These are phyloP conservation scores for Lutjanus argentimaculatus DNA, from an alignment of 2,797 vertebrate species.

Conservation along the genomic window DNA sequence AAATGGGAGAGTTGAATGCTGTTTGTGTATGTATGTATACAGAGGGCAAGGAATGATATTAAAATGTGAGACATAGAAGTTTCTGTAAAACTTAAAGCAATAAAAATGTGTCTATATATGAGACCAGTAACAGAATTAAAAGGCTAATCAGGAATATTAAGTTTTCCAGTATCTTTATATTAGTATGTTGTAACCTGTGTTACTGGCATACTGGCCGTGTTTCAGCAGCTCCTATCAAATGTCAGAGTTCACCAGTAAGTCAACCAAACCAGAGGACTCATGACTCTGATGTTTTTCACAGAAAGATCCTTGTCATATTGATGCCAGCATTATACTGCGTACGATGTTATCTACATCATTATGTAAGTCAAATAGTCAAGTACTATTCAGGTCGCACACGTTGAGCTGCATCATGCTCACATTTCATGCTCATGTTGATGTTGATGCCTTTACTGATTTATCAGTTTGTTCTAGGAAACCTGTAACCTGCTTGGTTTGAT, in stretches of 20 bases:
- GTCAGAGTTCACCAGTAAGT: background rate
- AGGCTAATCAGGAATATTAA: background rate
- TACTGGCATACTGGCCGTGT: background rate
- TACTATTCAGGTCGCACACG: constrained; percentile 23
- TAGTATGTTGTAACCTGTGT: background rate
- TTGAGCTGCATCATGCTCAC: constrained; percentile 28
- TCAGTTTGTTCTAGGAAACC: constrained; percentile 24
- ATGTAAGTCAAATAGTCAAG: constrained; percentile 4
- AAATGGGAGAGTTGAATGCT: constrained; percentile 21
- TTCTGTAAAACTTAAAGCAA: background rate
- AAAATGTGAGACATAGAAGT: background rate
- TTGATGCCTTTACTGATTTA: constrained; percentile 7
- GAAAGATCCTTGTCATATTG: background rate
- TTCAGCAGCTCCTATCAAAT: background rate
- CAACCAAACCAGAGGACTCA: constrained; percentile 13
- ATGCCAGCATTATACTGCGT: background rate
- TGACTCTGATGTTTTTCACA: constrained; percentile 32
- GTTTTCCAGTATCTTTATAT: background rate
- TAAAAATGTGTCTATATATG: background rate
- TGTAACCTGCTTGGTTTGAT: constrained; percentile 25
- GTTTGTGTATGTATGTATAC: background rate
- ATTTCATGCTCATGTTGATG: constrained; percentile 12
- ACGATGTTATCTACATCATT: constrained; percentile 21
- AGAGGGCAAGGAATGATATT: background rate
- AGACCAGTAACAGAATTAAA: background rate